Evolutionary conservation across 2,888 invertebrate species (phyloP), one percentile per base, ranked within the genome.

Genomic region (Clunio marinus): DNA sequence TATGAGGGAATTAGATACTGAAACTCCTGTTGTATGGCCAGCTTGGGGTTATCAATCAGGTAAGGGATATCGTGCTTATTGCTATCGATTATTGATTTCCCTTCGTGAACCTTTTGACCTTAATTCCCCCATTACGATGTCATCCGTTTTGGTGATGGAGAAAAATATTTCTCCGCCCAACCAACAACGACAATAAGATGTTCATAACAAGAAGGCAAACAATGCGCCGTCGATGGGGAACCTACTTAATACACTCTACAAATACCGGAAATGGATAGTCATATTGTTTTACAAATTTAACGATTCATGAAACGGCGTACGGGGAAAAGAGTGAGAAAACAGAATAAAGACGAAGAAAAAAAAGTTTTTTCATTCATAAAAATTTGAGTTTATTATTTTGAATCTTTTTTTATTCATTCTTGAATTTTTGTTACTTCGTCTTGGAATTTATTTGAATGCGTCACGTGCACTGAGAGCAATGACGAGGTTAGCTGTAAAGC

Each of bases 281-380:
- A 62, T 62, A 62, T 41, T 62, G 62, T 62, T 62, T 62, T 62
- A 62, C 62, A 62, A 62, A 62, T 62, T 62, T 62, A 62, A 62
- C 62, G 62, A 62, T 25, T 62, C 62, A 62, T 62, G 62, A 62
- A 62, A 59, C 59, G 32, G 41, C 62, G 62, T 7, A 59, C 15
- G 13, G 59, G 20, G 59, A 59, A 62, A 62, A n/a, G n/a, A n/a
- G n/a, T n/a, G n/a, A n/a, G n/a, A n/a, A n/a, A n/a, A n/a, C n/a
- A n/a, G n/a, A n/a, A n/a, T n/a, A n/a, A 37, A 41, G 62, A 41
- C 15, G 22, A 41, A 37, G 15, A 62, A 32, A 41, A 62, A 32
- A 41, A 62, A 62, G 8, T 22, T 10, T 27, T 62, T 62, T 62
- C 62, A 62, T 62, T 62, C 62, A 62, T 62, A 37, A 62, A 62